Conservation (phyloP, 2,797 vertebrate genomes). For the Alauda arvensis region DNA sequence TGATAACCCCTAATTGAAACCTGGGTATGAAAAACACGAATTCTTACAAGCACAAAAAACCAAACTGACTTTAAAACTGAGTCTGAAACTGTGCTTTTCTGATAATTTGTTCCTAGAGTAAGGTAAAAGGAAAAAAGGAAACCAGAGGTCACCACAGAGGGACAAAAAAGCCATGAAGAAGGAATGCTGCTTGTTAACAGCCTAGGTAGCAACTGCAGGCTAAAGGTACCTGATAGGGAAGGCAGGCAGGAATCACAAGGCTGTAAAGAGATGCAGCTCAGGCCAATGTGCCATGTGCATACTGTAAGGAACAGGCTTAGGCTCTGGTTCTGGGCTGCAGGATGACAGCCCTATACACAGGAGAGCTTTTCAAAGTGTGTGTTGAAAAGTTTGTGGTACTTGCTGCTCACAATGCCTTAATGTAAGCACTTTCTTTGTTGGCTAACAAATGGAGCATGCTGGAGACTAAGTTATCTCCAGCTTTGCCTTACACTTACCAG, state of each 20-base stretch:
- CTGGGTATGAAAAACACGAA: not conserved
- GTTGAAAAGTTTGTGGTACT: not conserved
- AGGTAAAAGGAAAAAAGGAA: not conserved
- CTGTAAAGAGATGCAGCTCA: not conserved
- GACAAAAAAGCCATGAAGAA: not conserved
- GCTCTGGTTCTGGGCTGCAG: not conserved
- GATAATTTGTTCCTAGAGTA: not conserved
- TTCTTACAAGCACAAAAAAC: not conserved
- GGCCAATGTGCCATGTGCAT: not conserved
- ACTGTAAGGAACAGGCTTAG: not conserved
- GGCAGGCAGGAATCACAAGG: rapidly evolving
- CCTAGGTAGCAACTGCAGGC: not conserved
- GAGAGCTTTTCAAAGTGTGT: not conserved
- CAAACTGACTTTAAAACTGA: not conserved
- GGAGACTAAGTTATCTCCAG: not conserved
- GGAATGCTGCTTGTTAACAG: not conserved
- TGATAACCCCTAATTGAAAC: not conserved
- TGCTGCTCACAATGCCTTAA: not conserved
- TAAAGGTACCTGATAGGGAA: not conserved
- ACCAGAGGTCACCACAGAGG: not conserved
- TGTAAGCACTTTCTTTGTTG: not conserved
- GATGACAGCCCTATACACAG: not conserved
- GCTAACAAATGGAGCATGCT: not conserved
- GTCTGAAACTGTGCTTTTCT: not conserved
- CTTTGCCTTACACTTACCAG: not conserved